Evolutionary conservation across 2,888 invertebrate genomes (phyloP), one percentile per base, ranked within the genome.

Genomic region (Ischnura elegans): DNA sequence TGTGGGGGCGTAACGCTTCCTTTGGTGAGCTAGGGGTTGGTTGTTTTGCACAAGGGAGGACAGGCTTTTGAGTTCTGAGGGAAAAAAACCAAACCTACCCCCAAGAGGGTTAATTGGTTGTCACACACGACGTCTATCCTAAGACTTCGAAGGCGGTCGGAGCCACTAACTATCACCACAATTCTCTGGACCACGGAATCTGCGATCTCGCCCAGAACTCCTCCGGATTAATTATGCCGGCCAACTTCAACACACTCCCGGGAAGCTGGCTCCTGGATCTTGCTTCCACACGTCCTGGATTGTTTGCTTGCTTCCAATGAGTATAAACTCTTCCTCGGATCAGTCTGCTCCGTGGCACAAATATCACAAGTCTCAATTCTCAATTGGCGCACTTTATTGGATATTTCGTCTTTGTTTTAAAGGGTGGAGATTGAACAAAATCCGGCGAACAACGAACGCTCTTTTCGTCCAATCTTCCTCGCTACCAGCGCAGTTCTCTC

Each of bases 381-480:
- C 66, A 19, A 16, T 10, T 6, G 29, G 29, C 36, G 29, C 29
- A 29, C 10, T 29, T 36, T 36, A 76, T 76, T n/a, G 76, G 36
- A 36, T 76, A 25, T 36, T 36, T 76, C 19, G 51, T 36, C 36
- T 36, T 51, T 51, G 51, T 51, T 51, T 51, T 10, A 51, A 13
- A 51, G 19, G 51, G 47, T 36, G 36, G 36, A 76, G n/a, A 61
- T 6, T 61, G 25, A 61, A 61, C 61, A 61, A 61, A 76, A 36
- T 76, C 61, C 10, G 76, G 10, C 76, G 76, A 76, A 76, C 76
- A 76, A 76, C 76, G 76, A 76, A 76, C 76, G 36, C 13, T 76
- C 76, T 76, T n/a, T 76, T 76, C 76, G 76, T 76, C 76, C 76
- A 76, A 76, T 76, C 76, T 76, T 76, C 76, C 76, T 76, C 76